Percentiles rank a stretch among this genome's conserved stretches.
phyloP scores from a whole-genome alignment of 2,797 vertebrate species.

The Spizella passerina region DNA sequence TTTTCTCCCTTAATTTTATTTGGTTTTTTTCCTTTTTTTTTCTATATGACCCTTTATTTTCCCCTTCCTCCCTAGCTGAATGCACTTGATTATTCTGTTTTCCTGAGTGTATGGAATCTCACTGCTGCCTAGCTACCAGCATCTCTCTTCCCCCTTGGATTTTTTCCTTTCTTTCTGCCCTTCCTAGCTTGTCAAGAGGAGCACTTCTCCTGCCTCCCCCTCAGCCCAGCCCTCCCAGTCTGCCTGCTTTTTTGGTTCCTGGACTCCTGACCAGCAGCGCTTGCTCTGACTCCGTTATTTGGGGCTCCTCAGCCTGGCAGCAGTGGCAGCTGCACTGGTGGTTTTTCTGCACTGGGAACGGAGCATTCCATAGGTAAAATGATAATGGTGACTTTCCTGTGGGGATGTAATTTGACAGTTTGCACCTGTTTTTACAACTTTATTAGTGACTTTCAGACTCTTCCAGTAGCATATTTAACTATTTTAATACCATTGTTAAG shows the following conservation, averaged over 20 bases:
- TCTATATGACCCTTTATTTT: neutral
- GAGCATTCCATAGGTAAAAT: constrained; percentile 65
- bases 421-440: constrained; percentile 65
- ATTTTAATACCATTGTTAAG: neutral
- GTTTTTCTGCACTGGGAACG: constrained; percentile 33
- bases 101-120: neutral
- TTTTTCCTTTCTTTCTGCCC: neutral
- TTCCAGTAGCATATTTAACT: neutral
- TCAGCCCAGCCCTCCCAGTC: neutral
- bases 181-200: neutral
- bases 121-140: neutral
- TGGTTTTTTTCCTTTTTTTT: neutral
- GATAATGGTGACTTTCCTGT: constrained; percentile 53
- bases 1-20: neutral
- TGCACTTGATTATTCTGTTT: neutral
- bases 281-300: neutral
- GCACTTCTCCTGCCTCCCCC: neutral
- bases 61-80: neutral
- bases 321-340: constrained; percentile 50
- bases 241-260: constrained; percentile 16
- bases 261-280: neutral
- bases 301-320: neutral
- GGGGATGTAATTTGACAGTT: constrained; percentile 60
- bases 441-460: constrained; percentile 5
- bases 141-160: neutral